phyloP scores from a whole-genome alignment of 1,140 invertebrate genomes.

The Mamestra configurata region DNA sequence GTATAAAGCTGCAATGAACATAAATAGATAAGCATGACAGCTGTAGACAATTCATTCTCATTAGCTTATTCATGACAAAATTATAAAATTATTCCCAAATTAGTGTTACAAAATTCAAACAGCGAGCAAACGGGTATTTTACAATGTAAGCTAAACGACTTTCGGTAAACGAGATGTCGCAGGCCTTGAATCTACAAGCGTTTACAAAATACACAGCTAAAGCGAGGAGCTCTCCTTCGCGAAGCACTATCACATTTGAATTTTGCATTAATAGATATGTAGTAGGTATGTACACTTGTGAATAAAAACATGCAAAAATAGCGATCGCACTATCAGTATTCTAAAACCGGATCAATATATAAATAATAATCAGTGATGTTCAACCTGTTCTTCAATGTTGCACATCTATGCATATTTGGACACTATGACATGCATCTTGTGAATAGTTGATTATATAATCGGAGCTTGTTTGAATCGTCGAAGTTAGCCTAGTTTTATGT shows the following conservation, averaged over 20 bases:
- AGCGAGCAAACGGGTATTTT: conserved; percentile 69
- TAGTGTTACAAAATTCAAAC: conserved; percentile 62
- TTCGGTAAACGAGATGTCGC: conserved; percentile 78
- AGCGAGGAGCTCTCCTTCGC: conserved; percentile 57
- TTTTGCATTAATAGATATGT: conserved; percentile 58
- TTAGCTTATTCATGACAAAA: conserved; percentile 59
- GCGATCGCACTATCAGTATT: not conserved
- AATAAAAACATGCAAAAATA: conserved; percentile 22
- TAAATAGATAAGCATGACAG: conserved; percentile 39
- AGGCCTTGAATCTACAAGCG: conserved; percentile 74
- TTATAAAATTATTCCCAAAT: conserved; percentile 58
- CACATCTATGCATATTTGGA: conserved; percentile 27
- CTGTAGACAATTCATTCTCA: conserved; percentile 50
- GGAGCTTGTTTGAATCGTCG: conserved; percentile 6
- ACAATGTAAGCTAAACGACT: conserved; percentile 79
- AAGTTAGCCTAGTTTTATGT: conserved; percentile 10
- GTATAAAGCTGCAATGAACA: conserved; percentile 17
- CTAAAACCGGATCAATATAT: not conserved
- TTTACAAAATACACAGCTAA: conserved; percentile 70
- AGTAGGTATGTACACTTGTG: conserved; percentile 23
- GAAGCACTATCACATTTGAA: conserved; percentile 65
- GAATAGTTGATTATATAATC: conserved; percentile 7
- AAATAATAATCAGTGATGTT: not conserved
- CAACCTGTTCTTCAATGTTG: not conserved
- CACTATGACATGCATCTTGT: conserved; percentile 6